Evolutionary conservation across 2,113 vertebrate species (phyloP).

Genomic region (Corythornis madagascariensis): DNA sequence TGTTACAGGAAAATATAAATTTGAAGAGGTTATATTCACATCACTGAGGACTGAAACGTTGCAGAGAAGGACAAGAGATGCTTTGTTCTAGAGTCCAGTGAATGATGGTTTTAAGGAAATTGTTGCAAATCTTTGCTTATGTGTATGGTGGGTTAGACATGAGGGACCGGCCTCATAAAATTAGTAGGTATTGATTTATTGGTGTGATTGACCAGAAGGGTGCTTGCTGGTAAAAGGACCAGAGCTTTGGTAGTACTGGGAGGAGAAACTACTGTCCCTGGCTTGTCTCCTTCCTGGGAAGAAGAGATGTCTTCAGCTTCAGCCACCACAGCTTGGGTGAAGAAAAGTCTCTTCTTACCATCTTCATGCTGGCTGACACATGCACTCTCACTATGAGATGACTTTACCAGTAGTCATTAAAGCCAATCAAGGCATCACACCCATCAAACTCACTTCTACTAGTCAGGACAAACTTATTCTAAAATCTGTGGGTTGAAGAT

Average conservation of each 20-base stretch:
- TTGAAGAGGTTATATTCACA: neutral
- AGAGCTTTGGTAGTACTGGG: rapidly evolving
- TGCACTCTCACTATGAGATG: neutral
- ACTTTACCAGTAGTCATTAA: neutral
- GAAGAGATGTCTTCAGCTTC: neutral
- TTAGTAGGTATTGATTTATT: neutral
- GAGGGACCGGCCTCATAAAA: neutral
- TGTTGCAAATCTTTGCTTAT: neutral
- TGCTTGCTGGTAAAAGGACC: neutral
- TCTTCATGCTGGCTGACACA: rapidly evolving
- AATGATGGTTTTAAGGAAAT: neutral
- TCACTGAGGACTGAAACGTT: neutral
- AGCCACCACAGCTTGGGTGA: neutral
- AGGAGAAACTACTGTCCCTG: neutral
- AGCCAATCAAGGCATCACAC: neutral
- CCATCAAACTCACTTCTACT: neutral
- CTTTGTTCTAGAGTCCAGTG: neutral
- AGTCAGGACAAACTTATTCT: neutral
- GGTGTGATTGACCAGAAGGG: neutral
- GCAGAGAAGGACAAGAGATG: neutral
- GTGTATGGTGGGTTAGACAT: neutral
- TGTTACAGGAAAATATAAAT: neutral
- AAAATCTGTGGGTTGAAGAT: neutral
- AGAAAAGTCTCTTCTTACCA: neutral
- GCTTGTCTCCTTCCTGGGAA: neutral